phyloP scores from a whole-genome alignment of 2,888 invertebrate species.

The Andrena haemorrhoa region DNA sequence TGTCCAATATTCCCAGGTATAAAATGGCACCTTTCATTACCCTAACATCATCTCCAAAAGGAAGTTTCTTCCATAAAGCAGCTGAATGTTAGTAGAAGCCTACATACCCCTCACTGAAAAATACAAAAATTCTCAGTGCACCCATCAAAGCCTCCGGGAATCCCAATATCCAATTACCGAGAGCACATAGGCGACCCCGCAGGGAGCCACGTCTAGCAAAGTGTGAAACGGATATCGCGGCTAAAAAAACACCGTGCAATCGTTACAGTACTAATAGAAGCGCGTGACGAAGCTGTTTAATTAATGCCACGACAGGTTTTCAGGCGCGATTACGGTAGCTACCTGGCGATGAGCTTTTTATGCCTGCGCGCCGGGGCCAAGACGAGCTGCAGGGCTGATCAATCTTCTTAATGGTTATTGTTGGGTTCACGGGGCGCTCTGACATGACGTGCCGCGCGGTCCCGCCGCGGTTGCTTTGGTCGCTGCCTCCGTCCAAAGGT shows the following conservation, averaged over 20 bases:
- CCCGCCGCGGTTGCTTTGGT: conserved; percentile 50
- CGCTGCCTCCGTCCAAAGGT: conserved; percentile 41
- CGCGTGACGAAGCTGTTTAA: conserved; percentile 44
- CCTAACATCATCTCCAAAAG: too few species aligned
- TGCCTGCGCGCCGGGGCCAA: conserved; percentile 36
- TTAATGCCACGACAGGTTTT: conserved; percentile 50
- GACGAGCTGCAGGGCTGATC: conserved; percentile 54
- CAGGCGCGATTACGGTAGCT: conserved; percentile 50
- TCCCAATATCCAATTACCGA: too few species aligned
- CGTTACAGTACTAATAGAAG: conserved; percentile 47
- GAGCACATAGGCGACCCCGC: too few species aligned
- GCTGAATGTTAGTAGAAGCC: too few species aligned
- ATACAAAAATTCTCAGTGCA: neutral
- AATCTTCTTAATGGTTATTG: conserved; percentile 65
- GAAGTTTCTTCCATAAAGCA: too few species aligned
- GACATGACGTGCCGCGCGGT: conserved; percentile 55
- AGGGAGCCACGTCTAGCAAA: neutral
- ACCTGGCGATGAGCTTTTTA: conserved; percentile 58
- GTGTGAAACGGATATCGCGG: neutral
- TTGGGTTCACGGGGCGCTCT: conserved; percentile 48
- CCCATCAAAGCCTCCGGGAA: neutral
- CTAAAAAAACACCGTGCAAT: conserved; percentile 25
- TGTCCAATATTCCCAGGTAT: too few species aligned
- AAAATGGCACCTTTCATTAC: too few species aligned
- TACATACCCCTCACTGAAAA: too few species aligned